Evolutionary conservation across 2,888 invertebrate species (phyloP).

Genomic region (Hypercompe scribonia): DNA sequence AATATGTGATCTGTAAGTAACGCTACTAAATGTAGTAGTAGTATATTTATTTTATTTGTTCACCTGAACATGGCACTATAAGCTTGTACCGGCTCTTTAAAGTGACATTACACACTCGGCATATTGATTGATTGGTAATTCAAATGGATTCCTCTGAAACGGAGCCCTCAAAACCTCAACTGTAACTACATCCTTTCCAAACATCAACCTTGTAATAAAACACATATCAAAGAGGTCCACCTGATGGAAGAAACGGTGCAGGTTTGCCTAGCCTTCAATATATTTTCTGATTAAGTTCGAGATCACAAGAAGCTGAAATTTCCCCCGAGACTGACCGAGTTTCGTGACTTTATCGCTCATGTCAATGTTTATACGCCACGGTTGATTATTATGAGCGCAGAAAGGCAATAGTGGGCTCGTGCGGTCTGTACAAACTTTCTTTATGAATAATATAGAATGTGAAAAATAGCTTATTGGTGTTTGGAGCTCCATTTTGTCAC

Average conservation of each 20-base stretch:
- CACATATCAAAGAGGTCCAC: conserved; percentile 34
- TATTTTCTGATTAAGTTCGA: conserved; percentile 63
- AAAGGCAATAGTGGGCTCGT: conserved; percentile 24
- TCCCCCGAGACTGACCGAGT: conserved; percentile 65
- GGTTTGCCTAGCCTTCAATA: conserved; percentile 44
- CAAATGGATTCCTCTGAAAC: not conserved
- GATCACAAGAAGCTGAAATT: conserved; percentile 65
- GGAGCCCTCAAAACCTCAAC: conserved; percentile 10
- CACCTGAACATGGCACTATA: not conserved
- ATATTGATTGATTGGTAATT: not conserved
- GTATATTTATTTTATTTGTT: too few relatives aligned
- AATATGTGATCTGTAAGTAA: not conserved
- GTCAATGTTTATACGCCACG: conserved; percentile 60
- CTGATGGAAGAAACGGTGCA: conserved; percentile 52
- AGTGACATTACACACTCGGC: not conserved
- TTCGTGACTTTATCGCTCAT: conserved; percentile 60
- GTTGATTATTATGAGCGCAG: conserved; percentile 54
- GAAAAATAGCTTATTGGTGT: conserved; percentile 29
- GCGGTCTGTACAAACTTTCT: conserved; percentile 32
- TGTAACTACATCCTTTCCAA: conserved; percentile 40
- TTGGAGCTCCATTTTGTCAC: not conserved
- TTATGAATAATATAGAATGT: conserved; percentile 43
- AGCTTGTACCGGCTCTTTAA: not conserved
- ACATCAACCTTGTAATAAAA: conserved; percentile 30
- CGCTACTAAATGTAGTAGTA: not conserved